Conservation (phyloP, 1,140 invertebrate species). For the Helicoverpa armigera region DNA sequence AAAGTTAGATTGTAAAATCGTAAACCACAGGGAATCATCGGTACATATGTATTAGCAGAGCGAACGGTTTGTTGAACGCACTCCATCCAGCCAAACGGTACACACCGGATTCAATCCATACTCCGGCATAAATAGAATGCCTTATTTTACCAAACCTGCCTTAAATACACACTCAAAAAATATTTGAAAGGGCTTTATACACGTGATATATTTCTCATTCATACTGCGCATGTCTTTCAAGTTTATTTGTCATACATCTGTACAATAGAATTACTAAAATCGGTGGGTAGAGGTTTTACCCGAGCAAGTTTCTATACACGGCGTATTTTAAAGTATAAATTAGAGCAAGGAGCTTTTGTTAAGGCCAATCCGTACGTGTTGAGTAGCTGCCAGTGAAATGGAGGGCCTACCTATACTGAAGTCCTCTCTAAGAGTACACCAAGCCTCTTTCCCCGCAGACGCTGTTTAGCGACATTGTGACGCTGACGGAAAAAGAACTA, state of each 20-base stretch:
- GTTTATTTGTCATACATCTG: conserved; percentile 62
- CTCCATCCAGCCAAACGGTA: conserved; percentile 48
- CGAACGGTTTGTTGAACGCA: conserved; percentile 58
- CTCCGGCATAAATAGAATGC: not conserved
- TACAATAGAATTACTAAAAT: conserved; percentile 56
- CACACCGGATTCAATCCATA: conserved; percentile 1
- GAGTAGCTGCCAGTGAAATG: not conserved
- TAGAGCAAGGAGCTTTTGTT: not conserved
- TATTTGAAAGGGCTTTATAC: conserved; percentile 31
- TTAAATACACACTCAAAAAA: conserved; percentile 12
- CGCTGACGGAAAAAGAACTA: not conserved
- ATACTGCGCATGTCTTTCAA: conserved; percentile 77
- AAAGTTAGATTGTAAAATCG: conserved; percentile 86
- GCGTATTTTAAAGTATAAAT: not conserved
- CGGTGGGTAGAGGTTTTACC: not conserved
- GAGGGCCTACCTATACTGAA: conserved; percentile 10
- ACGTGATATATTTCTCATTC: conserved; percentile 52
- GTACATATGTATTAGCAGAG: conserved; percentile 74
- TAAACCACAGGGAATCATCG: conserved; percentile 81
- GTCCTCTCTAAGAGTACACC: conserved; percentile 14
- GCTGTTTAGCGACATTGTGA: conserved; percentile 28
- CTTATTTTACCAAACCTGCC: conserved; percentile 3
- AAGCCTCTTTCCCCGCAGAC: conserved; percentile 19
- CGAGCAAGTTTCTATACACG: not conserved
- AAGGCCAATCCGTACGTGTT: conserved; percentile 6